Evolutionary conservation across 2,113 vertebrate genomes (phyloP).

Genomic region (Mugil cephalus): DNA sequence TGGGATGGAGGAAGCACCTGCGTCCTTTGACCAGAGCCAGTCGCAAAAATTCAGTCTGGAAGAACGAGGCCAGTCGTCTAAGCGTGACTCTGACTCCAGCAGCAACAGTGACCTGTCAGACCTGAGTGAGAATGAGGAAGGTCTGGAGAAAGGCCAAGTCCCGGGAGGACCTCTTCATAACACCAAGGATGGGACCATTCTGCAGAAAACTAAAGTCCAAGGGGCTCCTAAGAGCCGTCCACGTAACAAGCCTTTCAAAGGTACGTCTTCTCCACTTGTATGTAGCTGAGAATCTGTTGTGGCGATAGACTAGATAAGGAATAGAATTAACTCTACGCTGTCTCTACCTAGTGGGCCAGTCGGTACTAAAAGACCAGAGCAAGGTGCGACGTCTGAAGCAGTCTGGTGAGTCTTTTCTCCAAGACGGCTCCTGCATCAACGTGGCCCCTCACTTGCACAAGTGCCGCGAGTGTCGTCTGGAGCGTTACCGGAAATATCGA

Average conservation of each 20-base stretch:
- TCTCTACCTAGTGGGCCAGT: conserved; percentile 90
- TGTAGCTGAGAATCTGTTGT: neutral
- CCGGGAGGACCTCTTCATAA: conserved; percentile 47
- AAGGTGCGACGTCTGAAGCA: conserved; percentile 98
- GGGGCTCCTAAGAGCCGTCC: conserved; percentile 91
- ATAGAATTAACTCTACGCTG: conserved; percentile 8
- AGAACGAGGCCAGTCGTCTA: conserved; percentile 91
- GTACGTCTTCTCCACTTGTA: conserved; percentile 74
- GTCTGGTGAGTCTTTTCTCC: conserved; percentile 97
- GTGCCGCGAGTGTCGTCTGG: conserved; percentile 96
- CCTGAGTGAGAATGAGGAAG: conserved; percentile 95
- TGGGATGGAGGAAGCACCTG: conserved; percentile 85
- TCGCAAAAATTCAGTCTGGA: conserved; percentile 94
- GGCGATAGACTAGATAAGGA: neutral
- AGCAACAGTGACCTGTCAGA: conserved; percentile 97
- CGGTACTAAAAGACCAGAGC: conserved; percentile 95
- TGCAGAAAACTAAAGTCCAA: conserved; percentile 91
- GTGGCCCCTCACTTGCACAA: conserved; percentile 98
- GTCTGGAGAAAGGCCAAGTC: conserved; percentile 85
- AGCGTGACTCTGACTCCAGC: conserved; percentile 95
- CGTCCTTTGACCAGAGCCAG: conserved; percentile 88
- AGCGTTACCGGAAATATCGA: conserved; percentile 96
- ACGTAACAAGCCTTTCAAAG: conserved; percentile 95
- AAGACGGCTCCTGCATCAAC: conserved; percentile 98
- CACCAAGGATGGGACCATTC: conserved; percentile 79